These are phyloP conservation scores for Orthochromis indermauri DNA, from an alignment of 2,113 vertebrate species.

Conservation along the genomic window DNA sequence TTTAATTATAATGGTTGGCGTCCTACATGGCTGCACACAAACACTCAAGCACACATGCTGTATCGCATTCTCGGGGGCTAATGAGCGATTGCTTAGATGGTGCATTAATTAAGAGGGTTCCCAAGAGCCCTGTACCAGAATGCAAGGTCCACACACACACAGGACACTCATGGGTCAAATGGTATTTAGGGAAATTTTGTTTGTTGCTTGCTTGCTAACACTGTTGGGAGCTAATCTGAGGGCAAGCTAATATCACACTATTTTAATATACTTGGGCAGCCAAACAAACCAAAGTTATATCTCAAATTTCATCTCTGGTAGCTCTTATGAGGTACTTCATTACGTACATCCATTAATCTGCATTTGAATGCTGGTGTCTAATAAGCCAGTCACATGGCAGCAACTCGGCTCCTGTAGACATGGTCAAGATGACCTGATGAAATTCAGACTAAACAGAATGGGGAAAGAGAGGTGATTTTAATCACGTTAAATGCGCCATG, in stretches of 20 bases:
- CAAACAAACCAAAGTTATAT: not conserved
- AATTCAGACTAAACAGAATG: not conserved
- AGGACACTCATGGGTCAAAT: conserved; percentile 7
- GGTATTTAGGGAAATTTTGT: conserved; percentile 1
- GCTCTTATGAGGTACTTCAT: not conserved
- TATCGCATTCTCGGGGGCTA: conserved; percentile 10
- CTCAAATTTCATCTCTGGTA: rapidly evolving
- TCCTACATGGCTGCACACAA: not conserved
- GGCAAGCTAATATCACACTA: not conserved
- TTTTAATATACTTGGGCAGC: not conserved
- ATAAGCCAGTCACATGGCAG: not conserved
- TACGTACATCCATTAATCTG: not conserved
- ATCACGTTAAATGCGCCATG: rapidly evolving
- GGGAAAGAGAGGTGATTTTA: not conserved
- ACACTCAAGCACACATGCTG: not conserved
- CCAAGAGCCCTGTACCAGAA: conserved; percentile 23
- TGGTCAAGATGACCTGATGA: not conserved
- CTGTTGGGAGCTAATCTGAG: not conserved
- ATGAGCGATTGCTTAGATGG: conserved; percentile 16
- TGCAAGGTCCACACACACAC: not conserved
- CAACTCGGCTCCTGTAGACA: rapidly evolving
- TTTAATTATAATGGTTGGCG: not conserved
- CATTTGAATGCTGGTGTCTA: not conserved
- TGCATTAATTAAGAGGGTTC: conserved; percentile 42
- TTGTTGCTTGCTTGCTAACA: not conserved